Base-by-base conservation (phyloP, 2,888 invertebrate genomes). In the Phania funesta region DNA sequence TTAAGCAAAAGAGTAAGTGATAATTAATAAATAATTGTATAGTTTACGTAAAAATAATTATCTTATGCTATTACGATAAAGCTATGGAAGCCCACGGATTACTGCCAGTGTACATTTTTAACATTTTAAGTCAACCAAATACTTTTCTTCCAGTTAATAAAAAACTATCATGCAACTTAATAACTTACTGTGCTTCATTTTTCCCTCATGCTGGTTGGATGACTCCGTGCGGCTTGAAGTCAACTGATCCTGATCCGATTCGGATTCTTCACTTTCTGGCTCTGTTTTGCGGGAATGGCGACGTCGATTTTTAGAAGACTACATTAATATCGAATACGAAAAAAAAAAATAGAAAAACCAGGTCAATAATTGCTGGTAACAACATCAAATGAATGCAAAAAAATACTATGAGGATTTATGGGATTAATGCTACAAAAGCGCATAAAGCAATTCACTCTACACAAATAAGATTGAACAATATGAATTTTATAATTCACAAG, bases 211-310 rank as follows among this genome's bases (percentile, higher is more conserved):
- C 87, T 95, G 95, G 91, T 94, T 95, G 89, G 94, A 94, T 86
- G 94, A 94, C 91, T 95, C 94, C 73, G 94, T 94, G 87, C 94
- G 92, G 88, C 95, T 95, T 84, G 94, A 94, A 84, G 94, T 95
- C 87, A 94, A 89, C 87, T 94, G 94, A 87, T 95, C 95, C 85
- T 93, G 94, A 91, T 95, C 95, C 86, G 95, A 95, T 90, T 95
- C 95, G 86, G 94, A 94, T 87, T 95, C 95, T 89, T 95, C 95
- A 87, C 93, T 94, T 89, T 94, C 94, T 68, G 93, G 93, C 87
- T 94, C 94, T 26, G 93, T 93, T 91, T 94, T 94, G 86, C 94
- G 91, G 46, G 92, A 92, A 86, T 93, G 92, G 84, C 94, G 92
- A 86, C 93, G 92, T 76, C 94, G 93, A 86, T 92, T 92, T 91